Evolutionary conservation across 2,113 vertebrate genomes (phyloP), one percentile per base, ranked within the genome.

Genomic region (Silurus glanis): DNA sequence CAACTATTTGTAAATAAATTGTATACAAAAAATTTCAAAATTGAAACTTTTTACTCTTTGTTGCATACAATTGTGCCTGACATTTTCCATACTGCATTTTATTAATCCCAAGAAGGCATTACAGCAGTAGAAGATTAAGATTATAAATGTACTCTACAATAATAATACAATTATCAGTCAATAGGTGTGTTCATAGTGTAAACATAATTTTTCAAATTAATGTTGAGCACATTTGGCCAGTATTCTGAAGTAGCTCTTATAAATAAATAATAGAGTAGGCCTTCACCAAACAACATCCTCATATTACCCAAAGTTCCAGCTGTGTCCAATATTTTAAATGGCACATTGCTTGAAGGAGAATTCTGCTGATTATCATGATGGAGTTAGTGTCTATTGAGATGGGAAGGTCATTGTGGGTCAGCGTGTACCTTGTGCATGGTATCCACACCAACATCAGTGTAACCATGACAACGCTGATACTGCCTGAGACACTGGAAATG

Each of bases 381-480:
- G 59, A n/a, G 59, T 64, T 62, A n/a, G 58, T 51, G 19, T 81
- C 79, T 23, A 13, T 47, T n/a, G 62, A 53, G 45, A 28, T 25
- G 49, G 21, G 19, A 21, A 45, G 45, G 75, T 76, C 66, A 64
- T 55, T 51, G n/a, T 49, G 75, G 64, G 23, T 37, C 69, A 85
- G 28, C 81, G 71, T 51, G 37, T 84, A 49, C 55, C 58, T n/a
- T 61, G 10, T 69, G 62, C 6, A 51, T 61, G 12, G 83, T 84
- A 55, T 81, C 89, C 78, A 51, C 51, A 84, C 86, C 89, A 89
- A 91, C 83, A 83, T 89, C 79, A 51, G 17, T 6, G 78, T 91
- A 89, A 89, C 92, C 90, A 90, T 71, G 85, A 81, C 19, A 17
- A 93, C 58, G 19, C 23, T 5, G 87, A 85, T 25, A 37, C 86